These are phyloP conservation scores for Tetragonisca angustula DNA, from an alignment of 2,888 invertebrate genomes.

Conservation along the genomic window DNA sequence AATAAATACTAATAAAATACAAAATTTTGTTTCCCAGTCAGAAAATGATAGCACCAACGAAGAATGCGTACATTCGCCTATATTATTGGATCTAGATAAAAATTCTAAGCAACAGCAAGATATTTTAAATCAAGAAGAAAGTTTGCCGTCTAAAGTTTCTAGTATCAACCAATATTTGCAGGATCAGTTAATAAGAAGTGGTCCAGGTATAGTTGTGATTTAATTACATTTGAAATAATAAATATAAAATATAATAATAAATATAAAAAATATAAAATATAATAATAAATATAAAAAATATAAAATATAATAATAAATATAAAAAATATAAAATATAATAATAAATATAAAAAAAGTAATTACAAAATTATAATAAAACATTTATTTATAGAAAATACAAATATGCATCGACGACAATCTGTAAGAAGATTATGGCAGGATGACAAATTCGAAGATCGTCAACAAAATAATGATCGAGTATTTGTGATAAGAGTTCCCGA, in stretches of 20 bases:
- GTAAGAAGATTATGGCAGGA: slow-evolving; percentile 78
- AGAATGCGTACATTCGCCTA: slow-evolving; percentile 76
- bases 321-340: not conserved
- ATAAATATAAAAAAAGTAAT: not conserved
- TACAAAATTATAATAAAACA: not conserved
- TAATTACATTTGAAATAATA: not conserved
- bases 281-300: not conserved
- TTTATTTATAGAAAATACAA: slow-evolving; percentile 39
- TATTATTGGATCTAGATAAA: slow-evolving; percentile 81
- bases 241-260: too few species aligned
- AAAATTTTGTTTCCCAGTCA: slow-evolving; percentile 67
- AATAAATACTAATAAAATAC: not conserved
- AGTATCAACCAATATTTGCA: slow-evolving; percentile 60
- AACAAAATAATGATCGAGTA: slow-evolving; percentile 74
- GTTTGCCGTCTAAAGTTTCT: slow-evolving; percentile 31
- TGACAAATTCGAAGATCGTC: slow-evolving; percentile 51
- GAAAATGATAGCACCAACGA: slow-evolving; percentile 80
- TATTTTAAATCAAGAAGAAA: slow-evolving; percentile 46
- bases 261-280: too few species aligned
- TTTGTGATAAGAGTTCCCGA: slow-evolving; percentile 81
- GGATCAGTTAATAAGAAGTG: slow-evolving; percentile 55
- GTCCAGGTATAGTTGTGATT: slow-evolving; percentile 35
- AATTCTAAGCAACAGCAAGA: slow-evolving; percentile 76
- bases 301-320: not conserved
- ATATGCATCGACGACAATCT: slow-evolving; percentile 26